A percentile compares a stretch with the other conserved stretches of the same genome.
These are phyloP conservation scores for Carlito syrichta DNA, from an alignment of 2,113 vertebrate species.

Conservation along the genomic window DNA sequence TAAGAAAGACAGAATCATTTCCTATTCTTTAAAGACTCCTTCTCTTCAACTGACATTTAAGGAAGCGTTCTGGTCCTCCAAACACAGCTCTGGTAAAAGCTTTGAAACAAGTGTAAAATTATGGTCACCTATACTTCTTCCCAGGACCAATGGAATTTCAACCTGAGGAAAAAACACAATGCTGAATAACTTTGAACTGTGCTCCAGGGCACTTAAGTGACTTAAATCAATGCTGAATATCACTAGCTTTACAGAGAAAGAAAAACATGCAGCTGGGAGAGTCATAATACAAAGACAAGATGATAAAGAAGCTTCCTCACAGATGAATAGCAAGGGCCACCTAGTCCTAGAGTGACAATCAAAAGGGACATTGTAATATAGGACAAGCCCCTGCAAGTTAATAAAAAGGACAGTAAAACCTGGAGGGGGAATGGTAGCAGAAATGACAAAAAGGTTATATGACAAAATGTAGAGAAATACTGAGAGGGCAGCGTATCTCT, in stretches of 20 bases:
- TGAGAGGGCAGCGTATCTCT: slow-evolving; percentile 8
- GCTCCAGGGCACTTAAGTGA: not conserved
- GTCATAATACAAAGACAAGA: not conserved
- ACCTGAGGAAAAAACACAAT: not conserved
- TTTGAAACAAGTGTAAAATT: not conserved
- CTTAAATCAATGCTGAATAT: not conserved
- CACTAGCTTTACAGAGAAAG: slow-evolving; percentile 31
- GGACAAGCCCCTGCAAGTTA: slow-evolving; percentile 15
- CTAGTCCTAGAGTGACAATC: slow-evolving; percentile 15
- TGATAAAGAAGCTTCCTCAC: not conserved
- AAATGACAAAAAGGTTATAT: slow-evolving; percentile 35
- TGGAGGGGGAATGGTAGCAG: not conserved
- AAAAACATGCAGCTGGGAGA: not conserved
- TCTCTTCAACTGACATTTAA: not conserved
- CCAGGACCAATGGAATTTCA: not conserved
- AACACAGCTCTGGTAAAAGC: not conserved
- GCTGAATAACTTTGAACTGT: slow-evolving; percentile 14
- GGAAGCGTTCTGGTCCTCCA: not conserved
- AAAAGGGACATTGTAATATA: slow-evolving; percentile 38
- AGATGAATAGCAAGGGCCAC: slow-evolving; percentile 42
- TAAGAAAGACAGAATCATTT: not conserved
- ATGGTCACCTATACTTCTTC: not conserved
- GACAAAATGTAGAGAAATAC: slow-evolving; percentile 46
- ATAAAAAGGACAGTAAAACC: slow-evolving; percentile 46
- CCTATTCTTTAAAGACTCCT: not conserved